A percentile compares a stretch with the other conserved stretches of the same genome.
These are phyloP conservation scores for Melospiza melodia DNA, from an alignment of 2,113 vertebrate genomes.

Conservation along the genomic window DNA sequence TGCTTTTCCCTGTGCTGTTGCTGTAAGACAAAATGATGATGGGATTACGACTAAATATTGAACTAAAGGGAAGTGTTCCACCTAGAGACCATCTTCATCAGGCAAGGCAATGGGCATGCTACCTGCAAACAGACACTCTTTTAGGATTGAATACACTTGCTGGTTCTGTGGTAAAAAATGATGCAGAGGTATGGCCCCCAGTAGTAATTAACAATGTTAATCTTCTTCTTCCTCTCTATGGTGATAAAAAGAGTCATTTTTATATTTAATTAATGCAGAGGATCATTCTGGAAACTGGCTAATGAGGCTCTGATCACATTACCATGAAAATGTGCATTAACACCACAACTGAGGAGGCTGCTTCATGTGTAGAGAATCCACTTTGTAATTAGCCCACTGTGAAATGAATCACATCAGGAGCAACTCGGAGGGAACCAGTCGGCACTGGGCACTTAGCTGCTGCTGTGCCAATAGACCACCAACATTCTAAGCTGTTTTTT, in stretches of 20 bases:
- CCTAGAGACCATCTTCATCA: constrained; percentile 73
- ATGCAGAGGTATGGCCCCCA: constrained; percentile 70
- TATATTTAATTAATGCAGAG: constrained; percentile 93
- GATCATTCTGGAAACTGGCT: constrained; percentile 89
- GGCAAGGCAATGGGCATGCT: constrained; percentile 14
- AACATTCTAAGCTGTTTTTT: constrained; percentile 48
- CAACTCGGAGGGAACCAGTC: constrained; percentile 60
- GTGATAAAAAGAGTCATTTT: constrained; percentile 87
- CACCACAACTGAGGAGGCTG: constrained; percentile 76
- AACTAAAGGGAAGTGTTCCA: constrained; percentile 80
- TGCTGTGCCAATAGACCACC: constrained; percentile 75
- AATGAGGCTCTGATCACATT: constrained; percentile 95
- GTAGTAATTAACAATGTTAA: constrained; percentile 81
- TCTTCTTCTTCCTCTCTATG: constrained; percentile 77
- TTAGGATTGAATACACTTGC: constrained; percentile 8
- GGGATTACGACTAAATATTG: constrained; percentile 54
- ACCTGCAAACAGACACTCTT: background rate
- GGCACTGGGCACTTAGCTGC: constrained; percentile 63
- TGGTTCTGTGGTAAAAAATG: constrained; percentile 53
- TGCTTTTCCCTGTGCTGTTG: background rate
- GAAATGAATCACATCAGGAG: constrained; percentile 76
- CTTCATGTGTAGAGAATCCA: constrained; percentile 82
- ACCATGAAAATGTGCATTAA: constrained; percentile 88
- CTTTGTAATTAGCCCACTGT: constrained; percentile 86
- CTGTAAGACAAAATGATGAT: constrained; percentile 47